Base-by-base conservation (phyloP, 2,113 vertebrate genomes). In the Gila orcuttii region DNA sequence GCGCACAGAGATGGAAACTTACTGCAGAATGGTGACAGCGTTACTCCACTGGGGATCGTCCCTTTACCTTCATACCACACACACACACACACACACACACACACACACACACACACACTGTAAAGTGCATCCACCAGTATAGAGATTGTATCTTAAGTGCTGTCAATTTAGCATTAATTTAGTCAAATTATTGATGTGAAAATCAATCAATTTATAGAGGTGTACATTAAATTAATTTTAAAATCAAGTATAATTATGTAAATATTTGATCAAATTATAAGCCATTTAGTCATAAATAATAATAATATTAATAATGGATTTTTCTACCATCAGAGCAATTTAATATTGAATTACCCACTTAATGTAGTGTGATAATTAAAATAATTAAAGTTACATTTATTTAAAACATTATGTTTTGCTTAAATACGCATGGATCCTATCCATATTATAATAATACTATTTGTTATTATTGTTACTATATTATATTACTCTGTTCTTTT, bases 21-120 rank as follows among this genome's bases (percentile, higher is more conserved):
- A 60, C 69, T 80, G 76, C 71, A 75, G 73, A 74, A 74, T 47
- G 78, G 66, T 85, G 74, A 75, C 79, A 84, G 42, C 4, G 28
- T 75, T 52, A 69, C 83, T 78, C 45, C 64, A 60, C 59, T 76
- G 73, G 57, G 84, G 57, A 57, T 62, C 42, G 59, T 86, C 66
- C 52, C 47, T 82, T 64, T 85, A 60, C n/a, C 76, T 86, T 76
- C 45, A 50, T 66, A 12, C 83, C 45, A 45, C 42, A 45, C 42
- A 45, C 42, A 47, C 9, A 47, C 45, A 47, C 10, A 47, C 45
- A 45, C 42, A 45, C 42, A 45, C 42, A 45, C 42, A 45, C 42
- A 42, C 39, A 42, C 39, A 42, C 39, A 39, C 36, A 39, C 36
- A 39, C 36, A 39, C 39, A 6, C 25, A 66, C 6, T 33, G 64